Conservation (phyloP, 1,140 invertebrate genomes). For the Trialeurodes vaporariorum region DNA sequence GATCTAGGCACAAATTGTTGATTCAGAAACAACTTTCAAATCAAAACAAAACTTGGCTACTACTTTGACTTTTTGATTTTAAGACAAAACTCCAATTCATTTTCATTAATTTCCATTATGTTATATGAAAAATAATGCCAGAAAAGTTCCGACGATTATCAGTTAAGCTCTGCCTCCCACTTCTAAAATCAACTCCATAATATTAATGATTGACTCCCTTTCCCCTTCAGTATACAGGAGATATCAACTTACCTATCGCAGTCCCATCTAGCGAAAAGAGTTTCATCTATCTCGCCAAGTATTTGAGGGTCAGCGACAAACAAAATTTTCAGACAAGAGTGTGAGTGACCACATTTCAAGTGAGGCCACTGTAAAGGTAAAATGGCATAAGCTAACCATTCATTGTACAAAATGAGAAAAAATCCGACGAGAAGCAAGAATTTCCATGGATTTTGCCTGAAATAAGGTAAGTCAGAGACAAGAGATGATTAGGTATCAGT, state of each 20-base stretch:
- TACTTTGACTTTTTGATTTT: too few species aligned
- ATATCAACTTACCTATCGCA: conserved; percentile 53
- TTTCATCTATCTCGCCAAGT: conserved; percentile 59
- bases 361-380: conserved; percentile 23
- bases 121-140: too few species aligned
- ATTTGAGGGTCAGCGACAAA: conserved; percentile 89
- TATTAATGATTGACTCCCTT: not conserved
- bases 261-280: conserved; percentile 56
- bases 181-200: too few species aligned
- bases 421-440: not conserved
- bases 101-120: too few species aligned
- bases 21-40: too few species aligned
- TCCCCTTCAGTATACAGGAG: not conserved
- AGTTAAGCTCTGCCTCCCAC: too few species aligned
- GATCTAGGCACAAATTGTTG: too few species aligned
- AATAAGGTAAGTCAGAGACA: too few species aligned
- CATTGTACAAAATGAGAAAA: conserved; percentile 14
- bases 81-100: too few species aligned
- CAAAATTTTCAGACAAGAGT: conserved; percentile 39
- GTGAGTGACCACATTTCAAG: conserved; percentile 20
- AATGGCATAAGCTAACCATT: conserved; percentile 18
- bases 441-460: conserved; percentile 8
- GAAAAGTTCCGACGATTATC: too few species aligned
- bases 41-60: too few species aligned
- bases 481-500: too few species aligned